phyloP scores from a whole-genome alignment of 2,797 vertebrate genomes.

The Chaunax sp. region DNA sequence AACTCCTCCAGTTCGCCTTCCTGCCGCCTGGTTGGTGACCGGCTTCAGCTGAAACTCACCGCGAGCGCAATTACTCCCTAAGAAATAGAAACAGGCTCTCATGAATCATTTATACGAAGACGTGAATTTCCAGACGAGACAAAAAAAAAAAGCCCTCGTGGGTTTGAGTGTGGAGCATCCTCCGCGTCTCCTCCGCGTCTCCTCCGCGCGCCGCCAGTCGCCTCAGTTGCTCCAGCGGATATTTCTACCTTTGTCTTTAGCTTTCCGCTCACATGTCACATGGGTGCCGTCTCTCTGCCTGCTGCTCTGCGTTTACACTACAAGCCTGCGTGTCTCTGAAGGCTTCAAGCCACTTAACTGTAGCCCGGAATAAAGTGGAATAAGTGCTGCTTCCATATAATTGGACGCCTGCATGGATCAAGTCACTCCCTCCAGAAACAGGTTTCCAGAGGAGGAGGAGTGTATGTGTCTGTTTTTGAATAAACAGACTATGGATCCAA shows the following conservation, averaged over 20 bases:
- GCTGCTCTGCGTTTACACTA: constrained; percentile 54
- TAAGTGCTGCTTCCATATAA: constrained; percentile 80
- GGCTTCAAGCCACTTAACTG: constrained; percentile 77
- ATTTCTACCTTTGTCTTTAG: constrained; percentile 70
- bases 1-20: constrained; percentile 53
- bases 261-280: constrained; percentile 67
- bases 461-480: background rate
- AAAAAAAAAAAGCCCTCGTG: constrained; percentile 45
- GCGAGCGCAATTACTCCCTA: constrained; percentile 72
- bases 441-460: constrained; percentile 69
- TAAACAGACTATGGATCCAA: background rate
- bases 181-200: constrained; percentile 58
- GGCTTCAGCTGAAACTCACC: constrained; percentile 68
- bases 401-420: constrained; percentile 77
- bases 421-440: constrained; percentile 83
- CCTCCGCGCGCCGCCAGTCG: constrained; percentile 51
- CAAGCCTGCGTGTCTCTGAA: constrained; percentile 63
- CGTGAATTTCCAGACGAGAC: constrained; percentile 71
- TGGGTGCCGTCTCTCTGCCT: constrained; percentile 54
- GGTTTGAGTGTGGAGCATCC: constrained; percentile 68
- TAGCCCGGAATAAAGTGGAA: constrained; percentile 75
- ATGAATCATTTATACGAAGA: constrained; percentile 78
- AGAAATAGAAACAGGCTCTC: constrained; percentile 69
- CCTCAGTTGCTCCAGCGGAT: constrained; percentile 35
- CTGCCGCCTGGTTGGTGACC: constrained; percentile 47